A percentile compares a stretch with the other conserved stretches of the same genome.
phyloP scores from a whole-genome alignment of 1,140 invertebrate genomes.

The Leptopilina boulardi region DNA sequence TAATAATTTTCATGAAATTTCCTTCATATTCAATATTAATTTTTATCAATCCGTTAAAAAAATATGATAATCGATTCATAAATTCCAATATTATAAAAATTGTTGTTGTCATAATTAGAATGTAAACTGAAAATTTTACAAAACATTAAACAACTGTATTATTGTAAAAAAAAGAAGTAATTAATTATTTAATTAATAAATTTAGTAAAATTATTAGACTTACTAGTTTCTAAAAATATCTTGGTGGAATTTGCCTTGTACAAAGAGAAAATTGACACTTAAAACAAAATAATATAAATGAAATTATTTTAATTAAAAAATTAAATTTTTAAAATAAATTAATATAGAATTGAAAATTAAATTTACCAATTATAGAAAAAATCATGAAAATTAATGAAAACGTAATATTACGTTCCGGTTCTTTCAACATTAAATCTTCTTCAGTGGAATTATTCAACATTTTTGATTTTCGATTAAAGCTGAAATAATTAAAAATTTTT shows the following conservation, averaged over 20 bases:
- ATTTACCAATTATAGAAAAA: not conserved
- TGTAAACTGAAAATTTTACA: not conserved
- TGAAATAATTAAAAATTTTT: no score
- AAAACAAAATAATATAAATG: not conserved
- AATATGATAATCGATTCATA: not conserved
- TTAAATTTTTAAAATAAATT: not conserved
- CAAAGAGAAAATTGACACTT: not conserved
- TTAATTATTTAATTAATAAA: not conserved
- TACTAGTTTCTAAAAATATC: not conserved
- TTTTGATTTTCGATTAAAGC: no score
- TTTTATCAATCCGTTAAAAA: slow-evolving; percentile 34
- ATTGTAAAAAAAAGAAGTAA: not conserved
- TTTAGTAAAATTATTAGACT: not conserved
- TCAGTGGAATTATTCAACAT: no score
- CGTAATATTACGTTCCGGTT: no score
- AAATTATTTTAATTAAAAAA: not conserved
- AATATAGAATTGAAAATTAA: not conserved
- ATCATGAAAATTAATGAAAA: not conserved
- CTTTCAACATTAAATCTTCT: no score
- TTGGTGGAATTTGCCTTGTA: not conserved
- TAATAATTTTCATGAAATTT: not conserved
- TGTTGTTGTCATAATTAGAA: not conserved
- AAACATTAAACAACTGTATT: not conserved
- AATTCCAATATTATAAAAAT: not conserved
- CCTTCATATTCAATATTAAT: not conserved